Evolutionary conservation across 2,888 invertebrate genomes (phyloP), one percentile per base, ranked within the genome.

Genomic region (Drosophila anceps): DNA sequence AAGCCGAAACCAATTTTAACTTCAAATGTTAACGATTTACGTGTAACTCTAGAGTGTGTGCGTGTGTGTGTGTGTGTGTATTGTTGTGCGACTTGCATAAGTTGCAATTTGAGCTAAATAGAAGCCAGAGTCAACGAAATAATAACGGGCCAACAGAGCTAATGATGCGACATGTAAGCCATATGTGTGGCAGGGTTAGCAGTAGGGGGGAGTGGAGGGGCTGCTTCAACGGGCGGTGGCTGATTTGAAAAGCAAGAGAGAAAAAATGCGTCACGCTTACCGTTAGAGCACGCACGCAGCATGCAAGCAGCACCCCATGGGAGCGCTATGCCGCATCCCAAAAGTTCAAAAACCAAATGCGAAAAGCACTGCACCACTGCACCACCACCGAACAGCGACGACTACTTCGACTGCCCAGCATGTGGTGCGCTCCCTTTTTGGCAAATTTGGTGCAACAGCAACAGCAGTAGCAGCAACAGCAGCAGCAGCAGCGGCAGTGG

Each of bases 351-450:
- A 77, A 61, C 48, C 46, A 73, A 76, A 63, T 59, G 44, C 58
- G 53, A 68, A 72, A 48, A 54, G 48, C 70, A 73, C 62, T 62
- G 53, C 35, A 51, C 57, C 64, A 70, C 62, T 59, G 57, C 35
- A 35, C n/a, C 10, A 15, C 54, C 29, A 27, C 27, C 37, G 39
- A n/a, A 6, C 20, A 13, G 24, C 20, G 15, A 6, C 18, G 37
- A 27, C 12, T 53, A 24, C 35, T 37, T n/a, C 33, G 35, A 35
- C 57, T 69, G 84, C 83, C 73, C 84, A 88, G 85, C 89, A 90
- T 87, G 73, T 87, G 90, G 85, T 73, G 76, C 74, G 81, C 84
- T 90, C 88, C 90, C 90, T 91, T 90, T 91, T 86, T 87, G 88
- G 82, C 88, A 82, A 87, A 89, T 85, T 89, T 81, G 88, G 88